Evolutionary conservation across 1,140 invertebrate genomes (phyloP).

Genomic region (Subanguina moxae): DNA sequence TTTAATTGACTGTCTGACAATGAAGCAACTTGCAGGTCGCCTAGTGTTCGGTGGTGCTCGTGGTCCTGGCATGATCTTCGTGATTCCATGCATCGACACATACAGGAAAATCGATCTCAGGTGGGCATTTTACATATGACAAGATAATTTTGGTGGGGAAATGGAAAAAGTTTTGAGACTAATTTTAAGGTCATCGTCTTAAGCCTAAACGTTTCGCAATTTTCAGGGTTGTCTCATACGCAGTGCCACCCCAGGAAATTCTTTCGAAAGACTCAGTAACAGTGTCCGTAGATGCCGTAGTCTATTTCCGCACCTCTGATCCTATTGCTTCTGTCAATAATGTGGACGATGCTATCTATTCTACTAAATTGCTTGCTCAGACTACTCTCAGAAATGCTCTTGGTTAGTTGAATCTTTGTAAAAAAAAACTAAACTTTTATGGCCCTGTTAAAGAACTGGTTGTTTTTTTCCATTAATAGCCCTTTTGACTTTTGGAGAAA

Average conservation of each 20-base stretch:
- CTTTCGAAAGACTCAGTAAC: conserved; percentile 58
- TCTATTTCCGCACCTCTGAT: conserved; percentile 59
- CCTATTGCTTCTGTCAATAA: conserved; percentile 61
- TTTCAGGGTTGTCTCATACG: conserved; percentile 59
- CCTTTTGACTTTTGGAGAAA: too few species aligned
- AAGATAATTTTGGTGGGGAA: conserved; percentile 10
- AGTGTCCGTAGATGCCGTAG: conserved; percentile 57
- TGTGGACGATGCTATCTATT: conserved; percentile 63
- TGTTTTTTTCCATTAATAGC: too few species aligned
- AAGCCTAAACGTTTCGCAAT: not conserved
- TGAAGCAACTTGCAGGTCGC: too few species aligned
- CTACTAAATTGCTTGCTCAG: conserved; percentile 63
- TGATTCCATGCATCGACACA: conserved; percentile 82
- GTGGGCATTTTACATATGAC: conserved; percentile 13
- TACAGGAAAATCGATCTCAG: conserved; percentile 72
- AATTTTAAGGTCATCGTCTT: not conserved
- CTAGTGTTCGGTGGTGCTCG: conserved; percentile 57
- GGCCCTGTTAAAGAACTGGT: not conserved
- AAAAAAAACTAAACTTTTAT: too few species aligned
- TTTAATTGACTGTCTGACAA: too few species aligned
- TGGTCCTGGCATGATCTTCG: conserved; percentile 70
- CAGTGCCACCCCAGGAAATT: conserved; percentile 58
- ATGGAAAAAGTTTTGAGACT: too few species aligned
- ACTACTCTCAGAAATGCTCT: conserved; percentile 62
- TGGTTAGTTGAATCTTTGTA: conserved; percentile 24